Conservation (phyloP, 2,888 invertebrate species). For the Eupithecia pulchellata region DNA sequence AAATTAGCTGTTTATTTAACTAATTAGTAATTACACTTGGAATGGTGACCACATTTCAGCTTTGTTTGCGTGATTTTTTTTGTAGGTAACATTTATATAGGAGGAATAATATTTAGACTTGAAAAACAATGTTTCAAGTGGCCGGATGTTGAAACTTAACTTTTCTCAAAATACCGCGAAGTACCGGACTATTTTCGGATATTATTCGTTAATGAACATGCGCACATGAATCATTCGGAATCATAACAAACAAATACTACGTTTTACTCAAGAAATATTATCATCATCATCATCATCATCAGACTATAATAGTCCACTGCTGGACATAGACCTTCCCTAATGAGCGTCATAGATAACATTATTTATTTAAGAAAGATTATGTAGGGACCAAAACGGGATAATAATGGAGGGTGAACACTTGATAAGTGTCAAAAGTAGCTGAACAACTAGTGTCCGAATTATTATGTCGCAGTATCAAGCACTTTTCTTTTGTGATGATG, state of each 20-base stretch:
- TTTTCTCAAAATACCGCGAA: slow-evolving; percentile 47
- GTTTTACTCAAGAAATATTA: background rate
- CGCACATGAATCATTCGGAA: slow-evolving; percentile 10
- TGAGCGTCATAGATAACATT: no score
- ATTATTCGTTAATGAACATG: slow-evolving; percentile 61
- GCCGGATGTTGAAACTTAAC: slow-evolving; percentile 17
- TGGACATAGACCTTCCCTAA: no score
- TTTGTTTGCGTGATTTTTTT: no score
- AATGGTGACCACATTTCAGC: no score
- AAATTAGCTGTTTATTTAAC: background rate
- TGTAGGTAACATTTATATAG: no score
- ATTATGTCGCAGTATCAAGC: background rate
- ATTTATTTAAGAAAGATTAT: background rate
- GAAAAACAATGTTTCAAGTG: slow-evolving; percentile 23
- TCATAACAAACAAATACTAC: background rate
- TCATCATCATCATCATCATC: no score
- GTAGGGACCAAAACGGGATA: background rate
- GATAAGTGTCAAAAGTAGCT: background rate
- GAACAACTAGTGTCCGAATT: background rate
- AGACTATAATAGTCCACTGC: no score
- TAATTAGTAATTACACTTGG: no score
- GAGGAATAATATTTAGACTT: no score
- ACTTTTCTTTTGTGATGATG: slow-evolving; percentile 5
- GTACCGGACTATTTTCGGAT: slow-evolving; percentile 69
- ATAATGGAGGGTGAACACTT: background rate